Conservation (phyloP, 2,113 vertebrate species). For the Gymnogyps californianus region DNA sequence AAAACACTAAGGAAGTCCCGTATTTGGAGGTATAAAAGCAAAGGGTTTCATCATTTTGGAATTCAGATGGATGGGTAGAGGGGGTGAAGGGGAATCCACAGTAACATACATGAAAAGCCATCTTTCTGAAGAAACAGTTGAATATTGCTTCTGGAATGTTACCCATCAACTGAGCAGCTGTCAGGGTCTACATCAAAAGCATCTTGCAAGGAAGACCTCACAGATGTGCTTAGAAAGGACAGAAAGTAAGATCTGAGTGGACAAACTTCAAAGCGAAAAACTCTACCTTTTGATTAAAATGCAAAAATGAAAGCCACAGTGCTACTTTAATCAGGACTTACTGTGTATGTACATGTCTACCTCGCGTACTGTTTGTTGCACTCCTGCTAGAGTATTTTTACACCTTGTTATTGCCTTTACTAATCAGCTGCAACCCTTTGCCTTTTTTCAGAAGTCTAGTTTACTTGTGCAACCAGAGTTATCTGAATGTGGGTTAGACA, state of each 20-base stretch:
- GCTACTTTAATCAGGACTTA: constrained; percentile 68
- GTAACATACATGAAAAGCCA: background rate
- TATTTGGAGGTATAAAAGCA: constrained; percentile 31
- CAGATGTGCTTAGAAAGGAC: constrained; percentile 50
- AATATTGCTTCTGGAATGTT: constrained; percentile 26
- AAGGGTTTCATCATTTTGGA: background rate
- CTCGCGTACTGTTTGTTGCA: constrained; percentile 70
- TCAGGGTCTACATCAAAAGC: constrained; percentile 41
- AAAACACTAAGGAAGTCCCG: background rate
- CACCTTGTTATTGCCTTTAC: constrained; percentile 65
- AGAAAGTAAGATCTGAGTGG: constrained; percentile 21
- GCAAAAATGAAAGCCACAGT: constrained; percentile 62
- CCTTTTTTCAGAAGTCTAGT: constrained; percentile 21
- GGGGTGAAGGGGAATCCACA: background rate
- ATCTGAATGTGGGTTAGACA: constrained; percentile 12
- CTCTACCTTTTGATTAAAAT: constrained; percentile 37
- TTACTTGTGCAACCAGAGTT: constrained; percentile 35
- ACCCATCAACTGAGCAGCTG: constrained; percentile 36
- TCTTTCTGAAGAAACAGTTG: background rate
- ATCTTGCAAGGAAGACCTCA: constrained; percentile 53
- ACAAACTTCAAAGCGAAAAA: background rate
- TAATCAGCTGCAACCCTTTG: constrained; percentile 48
- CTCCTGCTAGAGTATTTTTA: constrained; percentile 68
- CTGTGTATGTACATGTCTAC: constrained; percentile 74
- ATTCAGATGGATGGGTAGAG: constrained; percentile 1